Evolutionary conservation across 2,113 vertebrate species (phyloP).

Genomic region (Lathamus discolor): DNA sequence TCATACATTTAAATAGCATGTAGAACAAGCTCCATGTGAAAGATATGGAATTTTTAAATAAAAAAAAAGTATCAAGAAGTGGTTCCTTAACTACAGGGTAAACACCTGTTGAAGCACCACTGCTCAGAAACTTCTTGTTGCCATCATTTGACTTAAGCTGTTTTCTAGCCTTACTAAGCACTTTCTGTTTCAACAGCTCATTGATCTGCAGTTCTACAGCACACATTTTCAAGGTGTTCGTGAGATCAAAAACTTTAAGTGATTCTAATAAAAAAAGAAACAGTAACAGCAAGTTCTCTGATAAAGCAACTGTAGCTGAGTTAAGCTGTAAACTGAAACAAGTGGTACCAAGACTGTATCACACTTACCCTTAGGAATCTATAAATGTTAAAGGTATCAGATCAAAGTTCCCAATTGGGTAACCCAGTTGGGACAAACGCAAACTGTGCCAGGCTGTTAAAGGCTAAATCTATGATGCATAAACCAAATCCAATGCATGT

Average conservation of each 20-base stretch:
- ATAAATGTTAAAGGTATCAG: background rate
- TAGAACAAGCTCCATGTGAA: background rate
- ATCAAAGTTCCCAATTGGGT: background rate
- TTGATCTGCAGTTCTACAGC: background rate
- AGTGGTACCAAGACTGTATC: background rate
- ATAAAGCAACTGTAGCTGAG: background rate
- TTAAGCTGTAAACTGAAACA: background rate
- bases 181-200: background rate
- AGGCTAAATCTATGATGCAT: background rate
- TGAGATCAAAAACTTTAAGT: background rate
- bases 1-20: background rate
- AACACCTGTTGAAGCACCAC: background rate
- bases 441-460: background rate
- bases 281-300: background rate
- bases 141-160: background rate
- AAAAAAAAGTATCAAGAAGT: background rate
- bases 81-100: background rate
- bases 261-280: background rate
- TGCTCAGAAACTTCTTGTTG: background rate
- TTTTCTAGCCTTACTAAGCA: background rate
- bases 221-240: background rate
- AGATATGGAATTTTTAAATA: accelerated
- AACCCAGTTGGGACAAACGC: background rate
- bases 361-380: background rate
- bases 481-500: background rate